Base-by-base conservation (phyloP, 2,888 invertebrate genomes). In the Sarcophaga subvicina region DNA sequence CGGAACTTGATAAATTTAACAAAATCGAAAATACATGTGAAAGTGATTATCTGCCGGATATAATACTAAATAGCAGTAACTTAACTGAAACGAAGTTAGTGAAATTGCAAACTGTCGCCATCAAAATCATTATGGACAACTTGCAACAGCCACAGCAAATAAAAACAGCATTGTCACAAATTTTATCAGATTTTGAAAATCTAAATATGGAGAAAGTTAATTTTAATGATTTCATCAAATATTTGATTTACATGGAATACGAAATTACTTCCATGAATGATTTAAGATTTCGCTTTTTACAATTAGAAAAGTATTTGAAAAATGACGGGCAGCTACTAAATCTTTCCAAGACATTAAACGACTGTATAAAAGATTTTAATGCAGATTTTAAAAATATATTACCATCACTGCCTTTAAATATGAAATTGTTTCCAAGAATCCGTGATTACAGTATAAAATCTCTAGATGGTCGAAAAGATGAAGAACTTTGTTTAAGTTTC, bases 171-270 rank as follows among this genome's bases (percentile, higher is more conserved):
- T 75, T 89, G 12, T 69, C 78, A 27, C 78, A 88, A 11, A 47
- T 92, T 3, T 90, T 90, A 47, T 89, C 90, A 2, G 69, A 87
- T 0, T 91, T 92, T 87, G 80, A 85, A 10, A 37, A 86, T 4
- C 84, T 92, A 0, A 71, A 91, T 11, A 85, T 92, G 8, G 80
- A 82, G 59, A 79, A 83, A 2, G 82, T 90, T 2, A 88, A 89
- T 6, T 71, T 86, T 80, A 37, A 81, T 62, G 45, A 90, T 6
- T 20, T 91, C 20, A 17, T 89, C 0, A 90, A 90, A 4, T 91
- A 92, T 83, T 90, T 93, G 6, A 80, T 94, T 27, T 91, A 94
- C 20, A 92, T 94, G 70, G 90, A 94, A 66, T 95, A 94, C 83
- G 94, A 94, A 88, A 89, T 89, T 1, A 93, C 94, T 25, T 90